Base-by-base conservation (phyloP, 1,140 invertebrate species). In the Pseudomyrmex cubaensis region DNA sequence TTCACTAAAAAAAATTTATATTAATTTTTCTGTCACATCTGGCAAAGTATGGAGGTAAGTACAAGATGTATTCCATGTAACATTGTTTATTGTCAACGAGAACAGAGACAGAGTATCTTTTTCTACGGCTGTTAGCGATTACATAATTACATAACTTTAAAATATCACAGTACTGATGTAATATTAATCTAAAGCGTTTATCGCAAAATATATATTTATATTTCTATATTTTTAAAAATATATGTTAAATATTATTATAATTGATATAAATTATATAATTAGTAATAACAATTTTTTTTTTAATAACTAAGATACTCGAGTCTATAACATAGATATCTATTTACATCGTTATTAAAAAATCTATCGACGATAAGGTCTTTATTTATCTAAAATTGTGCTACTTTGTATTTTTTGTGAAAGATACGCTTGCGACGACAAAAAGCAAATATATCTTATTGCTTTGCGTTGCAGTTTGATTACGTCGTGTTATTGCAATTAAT, bases 131-230 rank as follows among this genome's bases (percentile, higher is more conserved):
- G 12, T 46, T n/a, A 22, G 59, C 9, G 44, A 17, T 10, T 59
- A 2, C 44, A 46, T 8, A 70, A 56, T 70, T n/a, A 52, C 8
- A n/a, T 25, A 46, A 13, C 8, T 61, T 25, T 20, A 4, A 75
- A 61, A 75, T 75, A 52, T 63, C 44, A 75, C 46, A 75, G 15
- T 63, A 52, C 13, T 75, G 59, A 13, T 72, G 20, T 35, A 35
- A 74, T 74, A 62, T 61, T 17, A 75, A 70, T 70, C 67, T 56
- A 70, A 1, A 35, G 35, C 35, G 35, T 13, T 13, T 52, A 22
- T 12, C n/a, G 20, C 20, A 0, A 20, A 20, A 20, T 20, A 20
- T 20, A 20, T 20, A 20, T 20, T 20, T 20, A 20, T 20, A 0
- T 5, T 2, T 52, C 12, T 74, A 17, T 20, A 17, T 50, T 50